phyloP scores from a whole-genome alignment of 37 sponge, comb jelly and placozoan genomes.

The Spongia lamella region DNA sequence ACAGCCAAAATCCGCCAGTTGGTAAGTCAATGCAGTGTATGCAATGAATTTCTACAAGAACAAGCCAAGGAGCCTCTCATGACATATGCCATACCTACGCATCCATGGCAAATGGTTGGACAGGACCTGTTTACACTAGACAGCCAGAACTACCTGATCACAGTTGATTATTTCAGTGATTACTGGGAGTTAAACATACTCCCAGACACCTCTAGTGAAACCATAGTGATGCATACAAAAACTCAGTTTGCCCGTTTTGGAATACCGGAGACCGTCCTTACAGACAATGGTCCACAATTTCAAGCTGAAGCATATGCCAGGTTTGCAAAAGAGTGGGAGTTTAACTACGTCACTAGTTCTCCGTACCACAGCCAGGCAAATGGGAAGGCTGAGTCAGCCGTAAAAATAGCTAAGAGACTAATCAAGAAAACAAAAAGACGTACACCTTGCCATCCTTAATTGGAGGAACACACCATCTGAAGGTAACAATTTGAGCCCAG shows the following conservation, averaged over 20 bases:
- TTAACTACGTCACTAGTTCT: conserved; percentile 16
- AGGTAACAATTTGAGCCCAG: no score
- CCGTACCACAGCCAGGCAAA: conserved; percentile 37
- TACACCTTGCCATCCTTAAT: no score
- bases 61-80: conserved; percentile 24
- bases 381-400: conserved; percentile 39
- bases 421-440: no score
- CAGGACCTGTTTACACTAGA: conserved; percentile 20
- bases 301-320: conserved; percentile 3
- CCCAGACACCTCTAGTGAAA: conserved; percentile 14
- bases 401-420: conserved; percentile 12
- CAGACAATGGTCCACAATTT: conserved; percentile 46
- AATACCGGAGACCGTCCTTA: conserved; percentile 27
- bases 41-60: background rate
- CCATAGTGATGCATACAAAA: conserved; percentile 15
- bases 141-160: conserved; percentile 30
- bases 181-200: conserved; percentile 5
- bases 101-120: conserved; percentile 32
- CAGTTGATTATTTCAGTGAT: conserved; percentile 38
- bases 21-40: conserved; percentile 4
- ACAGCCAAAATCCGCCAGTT: conserved; percentile 14
- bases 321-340: conserved; percentile 32
- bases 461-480: no score
- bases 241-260: conserved; percentile 31
- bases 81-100: conserved; percentile 14